Conservation (phyloP, 2,888 invertebrate species). For the Smittia aterrima region DNA sequence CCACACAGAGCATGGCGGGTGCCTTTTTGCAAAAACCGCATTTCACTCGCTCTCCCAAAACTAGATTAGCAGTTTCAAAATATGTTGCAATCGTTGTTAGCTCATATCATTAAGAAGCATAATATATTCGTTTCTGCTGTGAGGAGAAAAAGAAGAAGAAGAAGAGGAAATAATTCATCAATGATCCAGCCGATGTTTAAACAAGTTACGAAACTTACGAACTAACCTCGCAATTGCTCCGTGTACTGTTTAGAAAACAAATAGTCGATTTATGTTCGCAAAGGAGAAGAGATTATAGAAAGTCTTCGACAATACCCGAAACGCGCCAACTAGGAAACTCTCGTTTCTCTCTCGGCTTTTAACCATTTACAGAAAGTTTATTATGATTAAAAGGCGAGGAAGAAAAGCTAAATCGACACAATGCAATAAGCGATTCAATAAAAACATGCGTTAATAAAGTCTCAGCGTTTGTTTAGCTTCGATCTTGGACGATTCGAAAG, state of each 20-base stretch:
- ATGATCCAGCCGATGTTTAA: too few relatives aligned
- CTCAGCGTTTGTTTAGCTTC: background rate
- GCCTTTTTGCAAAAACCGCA: background rate
- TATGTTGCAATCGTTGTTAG: background rate
- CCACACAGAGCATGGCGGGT: background rate
- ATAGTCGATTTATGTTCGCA: constrained; percentile 18
- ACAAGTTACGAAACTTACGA: too few relatives aligned
- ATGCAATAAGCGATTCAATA: constrained; percentile 1
- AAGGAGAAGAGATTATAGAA: constrained; percentile 33
- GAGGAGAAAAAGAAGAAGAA: background rate
- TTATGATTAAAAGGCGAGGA: constrained; percentile 20
- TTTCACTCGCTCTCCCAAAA: background rate
- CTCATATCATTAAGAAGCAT: too few relatives aligned
- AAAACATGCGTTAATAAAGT: constrained; percentile 1
- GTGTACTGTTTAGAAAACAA: constrained; percentile 22
- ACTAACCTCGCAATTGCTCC: background rate
- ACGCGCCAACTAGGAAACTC: background rate
- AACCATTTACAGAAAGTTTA: constrained; percentile 7
- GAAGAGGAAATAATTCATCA: too few relatives aligned
- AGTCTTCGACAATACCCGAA: constrained; percentile 15
- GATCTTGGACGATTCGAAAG: constrained; percentile 11
- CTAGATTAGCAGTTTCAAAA: background rate
- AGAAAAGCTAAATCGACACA: background rate
- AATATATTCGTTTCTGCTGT: background rate
- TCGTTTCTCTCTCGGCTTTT: background rate